Evolutionary conservation across 2,797 vertebrate species (phyloP), one percentile per base, ranked within the genome.

Genomic region (Cetoscarus ocellatus): DNA sequence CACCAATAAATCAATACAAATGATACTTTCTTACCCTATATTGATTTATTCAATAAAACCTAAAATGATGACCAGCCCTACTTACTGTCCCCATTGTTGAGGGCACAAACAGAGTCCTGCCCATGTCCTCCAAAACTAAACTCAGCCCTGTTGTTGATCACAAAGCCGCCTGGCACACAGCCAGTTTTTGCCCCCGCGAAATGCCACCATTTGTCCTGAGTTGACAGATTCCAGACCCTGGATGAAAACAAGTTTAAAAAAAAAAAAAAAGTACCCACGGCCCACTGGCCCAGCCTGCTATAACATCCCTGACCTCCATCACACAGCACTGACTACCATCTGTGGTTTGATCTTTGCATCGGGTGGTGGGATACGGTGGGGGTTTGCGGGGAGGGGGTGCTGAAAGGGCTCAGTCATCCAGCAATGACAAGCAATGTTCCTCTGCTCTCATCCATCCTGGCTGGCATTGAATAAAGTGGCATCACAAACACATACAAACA

Each of bases 381-480:
- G 50, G 36, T 40, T n/a, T 40, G 39, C 1, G 39, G 42, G 12
- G 42, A 7, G 49, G 49, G 45, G 55, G 52, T 27, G 12, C 50
- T 88, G 79, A 91, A 90, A 86, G 82, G 69, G 61, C 73, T 89
- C 87, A 85, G 82, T 91, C 90, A 90, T 86, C 79, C 87, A 82
- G 87, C 85, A 91, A 88, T 87, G 87, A 85, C 87, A 82, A 60
- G 84, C 84, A 76, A 51, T 75, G 58, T 39, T 82, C 67, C 74
- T 75, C 63, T 61, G 60, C 67, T 77, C 65, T 63, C 72, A 81
- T 82, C 68, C 66, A 86, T 78, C 73, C 85, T 63, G 59, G 11
- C 51, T 76, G 74, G 72, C 65, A 73, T 7, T 65, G 67, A 76
- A 69, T 67, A 60, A 77, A 79, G 54, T 53, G 44, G 15, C 47